These are phyloP conservation scores for Meghimatium bilineatum DNA, from an alignment of 2,888 invertebrate species.

Conservation along the genomic window DNA sequence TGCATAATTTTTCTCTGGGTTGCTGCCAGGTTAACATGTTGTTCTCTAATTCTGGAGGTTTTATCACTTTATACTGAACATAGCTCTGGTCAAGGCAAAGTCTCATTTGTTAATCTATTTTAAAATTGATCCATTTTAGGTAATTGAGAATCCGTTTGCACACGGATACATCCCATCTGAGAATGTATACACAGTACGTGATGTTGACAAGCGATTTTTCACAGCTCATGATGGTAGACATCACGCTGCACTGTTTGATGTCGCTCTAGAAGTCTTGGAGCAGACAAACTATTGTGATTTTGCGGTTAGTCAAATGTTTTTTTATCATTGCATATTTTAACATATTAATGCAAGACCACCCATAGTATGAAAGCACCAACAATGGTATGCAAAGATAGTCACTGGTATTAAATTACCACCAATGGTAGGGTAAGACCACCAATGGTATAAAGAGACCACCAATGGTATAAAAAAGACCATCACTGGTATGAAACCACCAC, in stretches of 20 bases:
- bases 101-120: too few species aligned
- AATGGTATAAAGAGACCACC: too few species aligned
- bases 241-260: conserved; percentile 48
- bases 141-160: conserved; percentile 51
- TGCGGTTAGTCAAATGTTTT: conserved; percentile 26
- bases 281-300: conserved; percentile 57
- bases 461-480: too few species aligned
- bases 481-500: too few species aligned
- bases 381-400: too few species aligned
- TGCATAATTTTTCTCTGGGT: too few species aligned
- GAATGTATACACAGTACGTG: conserved; percentile 52
- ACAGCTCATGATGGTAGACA: conserved; percentile 24
- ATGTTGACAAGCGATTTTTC: conserved; percentile 50
- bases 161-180: conserved; percentile 48
- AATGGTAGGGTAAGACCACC: too few species aligned
- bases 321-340: neutral
- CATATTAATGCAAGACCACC: neutral
- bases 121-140: neutral
- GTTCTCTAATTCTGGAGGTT: too few species aligned
- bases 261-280: conserved; percentile 53
- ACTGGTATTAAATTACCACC: too few species aligned
- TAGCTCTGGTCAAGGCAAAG: neutral
- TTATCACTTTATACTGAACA: neutral
- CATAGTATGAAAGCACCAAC: neutral
- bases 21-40: too few species aligned